These are phyloP conservation scores for Nemopilema nomurai DNA, from an alignment of 30 jellyfish, hydroid and myxozoan species.

Conservation along the genomic window DNA sequence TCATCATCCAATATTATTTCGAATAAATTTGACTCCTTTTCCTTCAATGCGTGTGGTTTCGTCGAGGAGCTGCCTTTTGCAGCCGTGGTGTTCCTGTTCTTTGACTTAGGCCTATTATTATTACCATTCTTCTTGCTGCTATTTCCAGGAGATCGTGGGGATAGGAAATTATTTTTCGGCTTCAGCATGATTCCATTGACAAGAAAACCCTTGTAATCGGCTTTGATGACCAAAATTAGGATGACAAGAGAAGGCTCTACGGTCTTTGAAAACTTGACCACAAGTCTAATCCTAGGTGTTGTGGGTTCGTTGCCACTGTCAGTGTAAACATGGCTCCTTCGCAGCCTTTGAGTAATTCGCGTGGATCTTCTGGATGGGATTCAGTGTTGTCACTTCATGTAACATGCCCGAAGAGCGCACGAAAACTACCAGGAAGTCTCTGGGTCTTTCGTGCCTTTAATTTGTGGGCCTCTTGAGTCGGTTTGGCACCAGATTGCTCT, in stretches of 20 bases:
- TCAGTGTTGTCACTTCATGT: too few species aligned
- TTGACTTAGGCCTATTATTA: constrained; percentile 22
- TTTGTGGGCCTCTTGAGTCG: too few species aligned
- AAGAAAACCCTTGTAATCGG: background rate
- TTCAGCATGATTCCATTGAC: constrained; percentile 21
- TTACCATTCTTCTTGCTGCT: constrained; percentile 1
- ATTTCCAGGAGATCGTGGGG: constrained; percentile 38
- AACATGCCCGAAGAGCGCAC: too few species aligned
- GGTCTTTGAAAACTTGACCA: background rate
- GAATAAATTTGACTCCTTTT: constrained; percentile 3
- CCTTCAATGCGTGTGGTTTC: background rate
- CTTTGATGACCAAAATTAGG: background rate
- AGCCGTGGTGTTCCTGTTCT: background rate
- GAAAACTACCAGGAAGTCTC: too few species aligned
- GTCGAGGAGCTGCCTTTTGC: background rate
- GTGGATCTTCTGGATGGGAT: too few species aligned
- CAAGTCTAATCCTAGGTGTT: background rate
- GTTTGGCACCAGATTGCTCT: too few species aligned
- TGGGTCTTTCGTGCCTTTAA: too few species aligned
- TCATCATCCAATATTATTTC: constrained; percentile 34
- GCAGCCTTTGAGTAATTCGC: too few species aligned
- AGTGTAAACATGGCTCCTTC: constrained; percentile 27
- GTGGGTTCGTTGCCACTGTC: constrained; percentile 20
- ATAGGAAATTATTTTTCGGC: background rate
- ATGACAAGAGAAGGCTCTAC: background rate